Evolutionary conservation across 2,113 vertebrate species (phyloP).

Genomic region (Chitala chitala): DNA sequence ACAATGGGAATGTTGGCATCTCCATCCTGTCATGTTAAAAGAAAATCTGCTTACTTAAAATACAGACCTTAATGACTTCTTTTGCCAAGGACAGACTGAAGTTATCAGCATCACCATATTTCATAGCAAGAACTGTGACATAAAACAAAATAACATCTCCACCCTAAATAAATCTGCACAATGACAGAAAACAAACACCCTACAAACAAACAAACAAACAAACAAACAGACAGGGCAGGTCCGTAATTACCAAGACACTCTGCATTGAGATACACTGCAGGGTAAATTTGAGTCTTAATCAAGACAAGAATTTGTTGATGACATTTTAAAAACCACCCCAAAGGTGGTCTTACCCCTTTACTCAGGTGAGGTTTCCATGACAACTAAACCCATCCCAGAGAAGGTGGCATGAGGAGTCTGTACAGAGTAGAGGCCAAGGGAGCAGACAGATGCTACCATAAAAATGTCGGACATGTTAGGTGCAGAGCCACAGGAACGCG

Average conservation of each 20-base stretch:
- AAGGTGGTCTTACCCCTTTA: conserved; percentile 4
- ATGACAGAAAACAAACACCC: not conserved
- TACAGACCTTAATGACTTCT: no score
- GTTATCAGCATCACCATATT: no score
- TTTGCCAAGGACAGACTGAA: no score
- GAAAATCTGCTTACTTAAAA: no score
- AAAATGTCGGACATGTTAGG: not conserved
- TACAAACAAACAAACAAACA: not conserved
- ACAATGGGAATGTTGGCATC: no score
- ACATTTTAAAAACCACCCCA: conserved; percentile 3
- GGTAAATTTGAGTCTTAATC: not conserved
- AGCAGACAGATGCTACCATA: not conserved
- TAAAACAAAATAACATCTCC: not conserved
- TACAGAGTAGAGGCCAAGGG: not conserved
- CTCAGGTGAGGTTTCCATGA: conserved; percentile 4
- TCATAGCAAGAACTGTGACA: no score
- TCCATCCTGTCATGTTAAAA: no score
- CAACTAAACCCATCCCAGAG: conserved; percentile 1
- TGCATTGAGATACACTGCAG: not conserved
- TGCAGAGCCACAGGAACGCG: not conserved
- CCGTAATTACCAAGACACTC: not conserved
- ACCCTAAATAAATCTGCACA: not conserved
- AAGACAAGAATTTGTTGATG: not conserved
- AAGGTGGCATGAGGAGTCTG: not conserved
- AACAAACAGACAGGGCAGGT: not conserved